These are phyloP conservation scores for Pipistrellus pipistrellus DNA, from an alignment of 2,797 vertebrate species.

Conservation along the genomic window DNA sequence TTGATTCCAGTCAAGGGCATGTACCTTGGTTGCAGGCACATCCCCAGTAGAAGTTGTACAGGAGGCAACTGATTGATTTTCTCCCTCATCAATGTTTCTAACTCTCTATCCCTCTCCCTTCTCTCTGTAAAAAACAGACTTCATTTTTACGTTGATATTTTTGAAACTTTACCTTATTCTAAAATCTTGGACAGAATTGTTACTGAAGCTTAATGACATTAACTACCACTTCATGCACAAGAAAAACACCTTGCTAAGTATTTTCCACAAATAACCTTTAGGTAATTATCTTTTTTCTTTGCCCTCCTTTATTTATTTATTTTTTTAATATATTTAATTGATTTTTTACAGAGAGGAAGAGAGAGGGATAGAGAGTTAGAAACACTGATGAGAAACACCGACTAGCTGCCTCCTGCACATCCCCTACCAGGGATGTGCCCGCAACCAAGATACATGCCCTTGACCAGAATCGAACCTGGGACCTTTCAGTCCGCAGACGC, in stretches of 20 bases:
- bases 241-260: slow-evolving; percentile 32
- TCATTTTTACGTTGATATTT: not conserved
- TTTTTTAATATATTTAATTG: not conserved
- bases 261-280: slow-evolving; percentile 51
- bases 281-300: not conserved
- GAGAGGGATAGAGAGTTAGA: not conserved
- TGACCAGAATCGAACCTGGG: too few species aligned
- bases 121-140: not conserved
- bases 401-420: too few species aligned
- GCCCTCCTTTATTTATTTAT: not conserved
- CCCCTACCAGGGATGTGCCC: too few species aligned
- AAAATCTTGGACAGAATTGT: slow-evolving; percentile 54
- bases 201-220: not conserved
- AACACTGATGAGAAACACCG: too few species aligned
- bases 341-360: not conserved
- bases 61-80: too few species aligned
- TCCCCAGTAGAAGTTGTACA: too few species aligned
- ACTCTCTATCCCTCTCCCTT: too few species aligned
- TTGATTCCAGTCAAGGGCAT: too few species aligned
- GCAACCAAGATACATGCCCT: too few species aligned
- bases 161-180: slow-evolving; percentile 39
- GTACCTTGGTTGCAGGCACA: too few species aligned
- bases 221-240: slow-evolving; percentile 14
- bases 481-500: too few species aligned
- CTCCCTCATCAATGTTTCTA: too few species aligned